A percentile compares a stretch with the other conserved stretches of the same genome.
These are phyloP conservation scores for Dynastes hyllus DNA, from an alignment of 2,888 invertebrate genomes.

Conservation along the genomic window DNA sequence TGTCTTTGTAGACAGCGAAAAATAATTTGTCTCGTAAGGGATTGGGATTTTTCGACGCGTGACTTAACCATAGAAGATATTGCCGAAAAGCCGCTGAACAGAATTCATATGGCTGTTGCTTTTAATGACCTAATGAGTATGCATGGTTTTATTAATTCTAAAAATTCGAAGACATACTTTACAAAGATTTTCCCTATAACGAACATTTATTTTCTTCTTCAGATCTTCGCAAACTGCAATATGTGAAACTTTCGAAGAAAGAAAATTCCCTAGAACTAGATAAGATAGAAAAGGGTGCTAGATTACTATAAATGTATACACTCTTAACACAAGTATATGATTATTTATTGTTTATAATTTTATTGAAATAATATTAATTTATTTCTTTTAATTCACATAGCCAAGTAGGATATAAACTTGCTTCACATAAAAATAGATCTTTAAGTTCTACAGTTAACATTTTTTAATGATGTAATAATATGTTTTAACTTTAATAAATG, in stretches of 20 bases:
- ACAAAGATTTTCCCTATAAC: not conserved
- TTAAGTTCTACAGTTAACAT: no score
- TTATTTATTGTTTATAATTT: no score
- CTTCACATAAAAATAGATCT: no score
- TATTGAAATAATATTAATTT: no score
- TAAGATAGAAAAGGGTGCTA: constrained; percentile 10
- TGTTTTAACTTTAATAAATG: no score
- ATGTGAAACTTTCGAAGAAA: not conserved
- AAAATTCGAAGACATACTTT: not conserved
- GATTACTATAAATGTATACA: not conserved
- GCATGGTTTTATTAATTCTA: not conserved
- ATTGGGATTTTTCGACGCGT: not conserved
- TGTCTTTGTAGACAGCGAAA: constrained; percentile 5
- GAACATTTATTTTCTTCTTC: not conserved
- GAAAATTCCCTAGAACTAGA: not conserved
- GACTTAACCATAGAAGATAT: constrained; percentile 16
- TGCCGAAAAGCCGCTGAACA: constrained; percentile 1
- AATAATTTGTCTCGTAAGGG: not conserved
- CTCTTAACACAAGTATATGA: no score
- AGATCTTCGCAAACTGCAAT: constrained; percentile 11
- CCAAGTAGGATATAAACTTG: no score
- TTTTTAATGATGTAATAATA: no score
- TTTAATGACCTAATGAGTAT: constrained; percentile 19
- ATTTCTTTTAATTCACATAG: no score
- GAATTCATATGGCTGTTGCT: constrained; percentile 6